Evolutionary conservation across 2,888 invertebrate species (phyloP), one percentile per base, ranked within the genome.

Genomic region (Agrotis puta): DNA sequence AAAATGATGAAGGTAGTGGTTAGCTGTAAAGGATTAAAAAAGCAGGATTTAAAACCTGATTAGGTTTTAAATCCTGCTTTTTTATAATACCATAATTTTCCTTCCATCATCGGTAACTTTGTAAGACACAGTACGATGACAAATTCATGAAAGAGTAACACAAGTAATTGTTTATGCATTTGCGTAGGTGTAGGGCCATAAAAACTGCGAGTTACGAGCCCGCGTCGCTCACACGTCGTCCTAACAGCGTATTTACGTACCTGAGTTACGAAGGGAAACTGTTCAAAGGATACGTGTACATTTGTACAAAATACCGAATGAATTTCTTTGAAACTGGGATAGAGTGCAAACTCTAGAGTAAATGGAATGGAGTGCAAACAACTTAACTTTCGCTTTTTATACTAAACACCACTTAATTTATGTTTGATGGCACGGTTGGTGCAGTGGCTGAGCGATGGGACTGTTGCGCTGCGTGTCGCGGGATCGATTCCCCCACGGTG

Each of bases 141-240:
- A 70, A 33, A 61, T 58, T 74, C 65, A 69, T 77, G 75, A 78
- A 75, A 66, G 73, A 70, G 72, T 70, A 84, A 81, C 67, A 81
- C 61, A 74, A 85, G 81, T 79, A 81, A 85, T 81, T 84, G 84
- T 85, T 85, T 79, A 85, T 69, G 77, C 59, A 54, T 68, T 64
- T 66, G 80, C 77, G 89, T 89, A 84, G 87, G 88, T 85, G 85
- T 84, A 70, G 64, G 74, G 87, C 83, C 74, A 88, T 90, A 88
- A 90, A 88, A 84, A 67, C 67, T 5, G 82, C 77, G 84, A 85
- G 74, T 88, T 88, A 88, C 70, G 79, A 70, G 54, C 79, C 45
- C 73, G 64, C 75, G 85, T 85, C 85, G 64, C 83, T 81, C 77
- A 69, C 75, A 82, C 78, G 79, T 82, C 83, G 61, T 43, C 67